phyloP scores from a whole-genome alignment of 2,888 invertebrate species.

The Ichneumoninae sp. region DNA sequence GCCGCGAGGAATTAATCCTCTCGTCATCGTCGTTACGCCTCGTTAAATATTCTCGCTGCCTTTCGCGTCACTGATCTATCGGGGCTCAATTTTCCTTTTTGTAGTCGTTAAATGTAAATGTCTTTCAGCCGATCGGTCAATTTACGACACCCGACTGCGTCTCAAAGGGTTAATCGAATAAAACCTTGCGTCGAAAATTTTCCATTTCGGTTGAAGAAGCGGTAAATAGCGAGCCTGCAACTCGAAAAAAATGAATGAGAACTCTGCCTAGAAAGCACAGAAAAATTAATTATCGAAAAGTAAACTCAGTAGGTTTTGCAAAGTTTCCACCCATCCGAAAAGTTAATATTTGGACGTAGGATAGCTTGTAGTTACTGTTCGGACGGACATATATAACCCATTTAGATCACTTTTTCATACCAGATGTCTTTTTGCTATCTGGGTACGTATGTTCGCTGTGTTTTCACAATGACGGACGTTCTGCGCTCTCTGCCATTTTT shows the following conservation, averaged over 20 bases:
- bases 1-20: slow-evolving; percentile 24
- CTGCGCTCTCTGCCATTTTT: neutral
- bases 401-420: too few relatives aligned
- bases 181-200: neutral
- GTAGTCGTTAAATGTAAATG: neutral
- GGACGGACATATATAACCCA: too few relatives aligned
- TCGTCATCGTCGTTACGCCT: slow-evolving; percentile 5
- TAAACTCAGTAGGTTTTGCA: too few relatives aligned
- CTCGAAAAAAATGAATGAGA: neutral
- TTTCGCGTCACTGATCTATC: neutral
- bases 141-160: neutral
- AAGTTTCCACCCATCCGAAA: too few relatives aligned
- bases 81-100: neutral
- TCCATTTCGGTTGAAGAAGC: neutral
- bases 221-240: neutral
- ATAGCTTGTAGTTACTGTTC: too few relatives aligned
- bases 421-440: neutral
- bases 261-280: neutral
- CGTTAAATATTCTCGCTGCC: slow-evolving; percentile 13
- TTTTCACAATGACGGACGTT: neutral
- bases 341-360: too few relatives aligned
- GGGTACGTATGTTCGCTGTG: neutral
- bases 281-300: neutral
- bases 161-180: neutral
- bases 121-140: neutral